Evolutionary conservation across 2,113 vertebrate species (phyloP).

Genomic region (Phycodurus eques): DNA sequence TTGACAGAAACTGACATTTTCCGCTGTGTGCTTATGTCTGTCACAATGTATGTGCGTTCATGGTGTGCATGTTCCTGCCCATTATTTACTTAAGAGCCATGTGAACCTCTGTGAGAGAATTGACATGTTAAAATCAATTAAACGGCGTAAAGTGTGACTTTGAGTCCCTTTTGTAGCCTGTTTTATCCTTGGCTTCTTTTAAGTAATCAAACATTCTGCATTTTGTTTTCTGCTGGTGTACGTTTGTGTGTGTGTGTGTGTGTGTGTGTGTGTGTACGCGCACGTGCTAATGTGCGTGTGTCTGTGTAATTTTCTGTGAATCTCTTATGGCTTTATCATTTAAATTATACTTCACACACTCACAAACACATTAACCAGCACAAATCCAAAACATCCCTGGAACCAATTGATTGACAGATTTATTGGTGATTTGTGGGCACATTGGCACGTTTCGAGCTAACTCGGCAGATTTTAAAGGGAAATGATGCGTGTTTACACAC

Average conservation of each 20-base stretch:
- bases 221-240: not conserved
- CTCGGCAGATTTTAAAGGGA: not conserved
- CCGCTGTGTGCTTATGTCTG: slow-evolving; percentile 57
- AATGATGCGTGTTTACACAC: not conserved
- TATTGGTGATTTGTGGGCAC: not conserved
- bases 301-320: not conserved
- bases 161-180: not conserved
- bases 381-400: not conserved
- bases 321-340: not conserved
- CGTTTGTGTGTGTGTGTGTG: not conserved
- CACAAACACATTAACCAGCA: not conserved
- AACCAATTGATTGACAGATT: not conserved
- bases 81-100: slow-evolving; percentile 31
- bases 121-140: not conserved
- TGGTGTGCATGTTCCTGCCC: slow-evolving; percentile 20
- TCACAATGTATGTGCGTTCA: slow-evolving; percentile 34
- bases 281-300: not conserved
- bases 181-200: not conserved
- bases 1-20: slow-evolving; percentile 70
- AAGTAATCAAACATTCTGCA: not conserved
- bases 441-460: not conserved
- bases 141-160: not conserved
- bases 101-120: slow-evolving; percentile 14
- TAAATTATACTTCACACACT: not conserved
- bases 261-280: not conserved